Evolutionary conservation across 2,113 vertebrate genomes (phyloP).

Genomic region (Apteryx owenii): DNA sequence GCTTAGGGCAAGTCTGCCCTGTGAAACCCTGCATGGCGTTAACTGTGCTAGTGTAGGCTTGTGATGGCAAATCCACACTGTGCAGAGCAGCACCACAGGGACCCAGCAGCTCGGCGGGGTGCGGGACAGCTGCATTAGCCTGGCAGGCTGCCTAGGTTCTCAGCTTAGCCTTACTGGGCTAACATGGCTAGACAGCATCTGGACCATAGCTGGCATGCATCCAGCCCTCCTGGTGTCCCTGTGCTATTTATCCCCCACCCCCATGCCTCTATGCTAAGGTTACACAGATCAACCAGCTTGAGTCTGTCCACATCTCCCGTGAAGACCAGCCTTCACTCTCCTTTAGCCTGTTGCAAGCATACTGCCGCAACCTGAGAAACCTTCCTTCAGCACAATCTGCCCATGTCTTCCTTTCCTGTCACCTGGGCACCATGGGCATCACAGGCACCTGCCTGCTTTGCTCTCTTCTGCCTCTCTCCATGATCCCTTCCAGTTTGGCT

Average conservation of each 20-base stretch:
- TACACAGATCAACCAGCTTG: neutral
- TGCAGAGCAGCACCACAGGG: neutral
- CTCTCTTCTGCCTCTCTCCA: neutral
- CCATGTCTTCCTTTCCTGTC: neutral
- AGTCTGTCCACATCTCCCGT: neutral
- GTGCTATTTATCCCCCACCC: neutral
- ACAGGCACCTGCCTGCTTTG: neutral
- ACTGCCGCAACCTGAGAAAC: neutral
- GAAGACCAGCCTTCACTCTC: neutral
- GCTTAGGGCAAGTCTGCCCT: neutral
- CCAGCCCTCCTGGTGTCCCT: neutral
- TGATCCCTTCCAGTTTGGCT: neutral
- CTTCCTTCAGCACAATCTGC: neutral
- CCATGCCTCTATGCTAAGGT: neutral
- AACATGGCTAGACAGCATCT: neutral
- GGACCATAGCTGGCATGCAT: neutral
- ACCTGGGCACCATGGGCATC: neutral
- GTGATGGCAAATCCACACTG: fast-evolving
- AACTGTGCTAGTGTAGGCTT: neutral
- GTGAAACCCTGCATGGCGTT: neutral
- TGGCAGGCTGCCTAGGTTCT: neutral
- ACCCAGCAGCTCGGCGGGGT: neutral
- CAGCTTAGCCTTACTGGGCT: neutral
- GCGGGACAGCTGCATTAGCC: neutral
- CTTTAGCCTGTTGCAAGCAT: neutral